These are phyloP conservation scores for Blastomussa wellsi DNA, from an alignment of 92 coral and sea anemone species.

Conservation along the genomic window DNA sequence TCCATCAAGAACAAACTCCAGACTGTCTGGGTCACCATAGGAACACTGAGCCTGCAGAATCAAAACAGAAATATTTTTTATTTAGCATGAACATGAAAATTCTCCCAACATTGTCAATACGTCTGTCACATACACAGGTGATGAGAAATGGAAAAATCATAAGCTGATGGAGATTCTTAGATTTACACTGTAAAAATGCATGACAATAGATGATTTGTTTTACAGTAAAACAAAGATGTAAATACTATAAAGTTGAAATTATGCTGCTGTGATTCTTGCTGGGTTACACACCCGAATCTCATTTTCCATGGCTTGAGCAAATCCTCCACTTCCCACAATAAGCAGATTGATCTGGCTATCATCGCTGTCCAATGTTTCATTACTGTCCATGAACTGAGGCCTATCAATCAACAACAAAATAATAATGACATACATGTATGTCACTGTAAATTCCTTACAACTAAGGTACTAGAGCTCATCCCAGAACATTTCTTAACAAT, in stretches of 20 bases:
- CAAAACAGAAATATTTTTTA: neutral
- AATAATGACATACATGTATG: no score
- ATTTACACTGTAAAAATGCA: no score
- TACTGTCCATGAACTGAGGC: conserved; percentile 89
- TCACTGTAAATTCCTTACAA: neutral
- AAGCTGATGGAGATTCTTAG: no score
- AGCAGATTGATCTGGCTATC: conserved; percentile 83
- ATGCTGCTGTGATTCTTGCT: no score
- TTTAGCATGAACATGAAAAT: neutral
- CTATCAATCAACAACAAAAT: conserved; percentile 43
- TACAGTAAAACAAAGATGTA: no score
- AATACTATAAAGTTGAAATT: no score
- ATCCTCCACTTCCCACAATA: conserved; percentile 85
- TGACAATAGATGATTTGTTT: no score
- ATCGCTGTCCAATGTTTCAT: conserved; percentile 93
- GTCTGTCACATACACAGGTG: neutral
- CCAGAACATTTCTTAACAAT: no score
- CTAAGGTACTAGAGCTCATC: neutral
- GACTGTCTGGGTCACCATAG: conserved; percentile 81
- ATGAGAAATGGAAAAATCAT: neutral
- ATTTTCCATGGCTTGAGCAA: conserved; percentile 85
- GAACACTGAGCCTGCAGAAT: conserved; percentile 77
- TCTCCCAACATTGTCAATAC: neutral
- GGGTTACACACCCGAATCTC: conserved; percentile 78
- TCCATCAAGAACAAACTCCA: conserved; percentile 94